These are phyloP conservation scores for Ceratina calcarata DNA, from an alignment of 1,140 invertebrate species.

Conservation along the genomic window DNA sequence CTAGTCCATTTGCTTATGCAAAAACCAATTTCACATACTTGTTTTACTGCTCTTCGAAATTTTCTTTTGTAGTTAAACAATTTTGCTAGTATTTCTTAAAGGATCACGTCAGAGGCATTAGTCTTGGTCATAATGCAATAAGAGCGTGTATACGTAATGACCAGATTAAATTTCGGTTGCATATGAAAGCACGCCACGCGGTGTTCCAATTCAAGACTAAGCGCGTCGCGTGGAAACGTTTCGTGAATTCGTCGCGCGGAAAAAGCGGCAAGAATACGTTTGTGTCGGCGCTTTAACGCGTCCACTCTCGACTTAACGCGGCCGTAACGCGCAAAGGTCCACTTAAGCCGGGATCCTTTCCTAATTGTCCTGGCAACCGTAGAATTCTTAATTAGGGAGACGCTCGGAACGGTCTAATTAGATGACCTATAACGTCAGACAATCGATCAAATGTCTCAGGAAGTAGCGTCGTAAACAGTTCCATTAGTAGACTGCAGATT, in stretches of 20 bases:
- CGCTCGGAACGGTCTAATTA: too few relatives aligned
- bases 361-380: not conserved
- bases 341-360: not conserved
- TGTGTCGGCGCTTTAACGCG: not conserved
- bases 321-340: constrained; percentile 1
- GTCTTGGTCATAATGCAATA: not conserved
- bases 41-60: too few relatives aligned
- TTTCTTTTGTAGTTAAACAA: too few relatives aligned
- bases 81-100: too few relatives aligned
- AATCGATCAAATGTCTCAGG: too few relatives aligned
- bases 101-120: not conserved
- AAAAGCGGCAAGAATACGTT: constrained; percentile 8
- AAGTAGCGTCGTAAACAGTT: too few relatives aligned
- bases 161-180: constrained; percentile 5
- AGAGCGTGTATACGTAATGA: not conserved
- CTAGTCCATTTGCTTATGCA: too few relatives aligned
- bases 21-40: too few relatives aligned
- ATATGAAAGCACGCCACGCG: not conserved
- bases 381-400: not conserved
- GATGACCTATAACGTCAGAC: too few relatives aligned
- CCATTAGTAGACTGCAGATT: too few relatives aligned
- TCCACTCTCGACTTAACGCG: not conserved
- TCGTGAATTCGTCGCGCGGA: not conserved
- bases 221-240: not conserved
- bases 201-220: constrained; percentile 13